Evolutionary conservation across 1,140 invertebrate genomes (phyloP), one percentile per base, ranked within the genome.

Genomic region (Lordiphosa clarofinis): DNA sequence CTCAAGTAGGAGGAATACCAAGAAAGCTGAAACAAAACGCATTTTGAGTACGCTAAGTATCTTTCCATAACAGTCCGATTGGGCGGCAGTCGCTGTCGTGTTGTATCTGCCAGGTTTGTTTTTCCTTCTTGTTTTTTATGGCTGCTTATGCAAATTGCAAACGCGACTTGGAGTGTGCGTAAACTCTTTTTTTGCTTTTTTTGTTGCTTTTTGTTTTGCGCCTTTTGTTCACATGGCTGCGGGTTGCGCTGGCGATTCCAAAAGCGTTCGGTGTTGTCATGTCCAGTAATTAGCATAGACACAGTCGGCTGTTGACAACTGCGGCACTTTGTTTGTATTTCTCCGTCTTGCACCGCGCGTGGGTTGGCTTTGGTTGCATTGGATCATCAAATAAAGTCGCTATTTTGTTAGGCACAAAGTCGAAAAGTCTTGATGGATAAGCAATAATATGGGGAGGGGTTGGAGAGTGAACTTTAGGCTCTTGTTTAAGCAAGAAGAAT

Each of bases 211-310:
- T 19, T 19, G 19, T 19, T 19, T 46, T 65, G 61, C 56, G 66
- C 56, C 66, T 69, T 69, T 65, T 65, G 61, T 69, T 69, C 66
- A 59, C 66, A 65, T 64, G 60, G 65, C 49, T 43, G 38, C 47
- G 38, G 60, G 65, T 54, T 43, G 38, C 47, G 38, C 47, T 40
- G 55, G 43, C 56, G 65, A 54, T 64, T 65, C 70, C 60, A 60
- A 72, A 69, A 73, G 48, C 70, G 38, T 49, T 69, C 56, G 61
- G 55, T 74, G 75, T 62, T 61, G 76, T 81, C 76, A 75, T 81
- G 75, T 81, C 72, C 76, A 81, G 76, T 81, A 81, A 81, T 81
- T 81, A 81, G 76, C 76, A 81, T 81, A 81, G 67, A 52, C 63
- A 33, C 69, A 78, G 73, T 56, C 59, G 63, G 58, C 31, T 66